Percentiles rank a stretch among this genome's conserved stretches.
These are phyloP conservation scores for Acanthacorydalis orientalis DNA, from an alignment of 2,888 invertebrate species.

Conservation along the genomic window DNA sequence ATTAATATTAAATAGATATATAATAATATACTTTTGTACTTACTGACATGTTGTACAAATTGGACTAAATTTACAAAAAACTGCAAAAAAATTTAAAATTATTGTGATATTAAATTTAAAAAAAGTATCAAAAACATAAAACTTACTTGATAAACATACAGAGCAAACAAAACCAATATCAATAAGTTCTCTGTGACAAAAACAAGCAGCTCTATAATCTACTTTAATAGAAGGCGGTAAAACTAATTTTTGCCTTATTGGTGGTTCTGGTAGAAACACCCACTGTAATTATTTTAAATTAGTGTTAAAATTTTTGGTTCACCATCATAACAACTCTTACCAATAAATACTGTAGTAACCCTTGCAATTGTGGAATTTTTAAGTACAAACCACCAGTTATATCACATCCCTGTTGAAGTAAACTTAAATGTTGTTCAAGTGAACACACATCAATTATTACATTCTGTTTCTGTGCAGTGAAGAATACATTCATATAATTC, in stretches of 20 bases:
- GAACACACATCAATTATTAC: conserved; percentile 86
- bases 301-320: background rate
- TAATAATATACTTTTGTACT: conserved; percentile 30
- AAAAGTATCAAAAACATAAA: background rate
- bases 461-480: conserved; percentile 77
- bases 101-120: background rate
- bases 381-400: conserved; percentile 88
- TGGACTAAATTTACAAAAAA: conserved; percentile 94
- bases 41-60: conserved; percentile 96
- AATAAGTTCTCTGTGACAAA: conserved; percentile 88
- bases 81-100: conserved; percentile 48
- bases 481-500: conserved; percentile 97
- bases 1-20: background rate
- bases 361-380: conserved; percentile 72
- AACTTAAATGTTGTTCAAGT: conserved; percentile 73
- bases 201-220: conserved; percentile 94
- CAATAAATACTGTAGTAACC: conserved; percentile 70
- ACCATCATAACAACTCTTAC: conserved; percentile 29
- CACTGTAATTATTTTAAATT: conserved; percentile 34
- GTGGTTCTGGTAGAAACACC: conserved; percentile 83
- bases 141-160: conserved; percentile 83
- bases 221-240: conserved; percentile 81
- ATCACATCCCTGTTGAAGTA: conserved; percentile 92
- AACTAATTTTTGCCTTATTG: conserved; percentile 63
- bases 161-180: conserved; percentile 97